Evolutionary conservation across 2,888 invertebrate species (phyloP), one percentile per base, ranked within the genome.

Genomic region (Conchocele bisecta): DNA sequence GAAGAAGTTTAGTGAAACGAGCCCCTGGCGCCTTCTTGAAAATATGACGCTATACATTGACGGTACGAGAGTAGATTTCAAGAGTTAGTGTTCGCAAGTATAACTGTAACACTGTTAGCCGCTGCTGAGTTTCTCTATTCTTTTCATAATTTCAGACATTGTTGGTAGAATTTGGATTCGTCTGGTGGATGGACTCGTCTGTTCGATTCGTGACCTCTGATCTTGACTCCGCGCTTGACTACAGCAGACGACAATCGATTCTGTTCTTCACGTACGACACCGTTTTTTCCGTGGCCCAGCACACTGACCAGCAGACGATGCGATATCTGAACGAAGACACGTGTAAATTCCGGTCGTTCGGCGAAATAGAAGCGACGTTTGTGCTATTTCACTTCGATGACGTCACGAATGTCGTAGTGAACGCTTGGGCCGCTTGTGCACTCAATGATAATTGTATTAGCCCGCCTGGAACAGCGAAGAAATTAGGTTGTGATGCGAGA

Each of bases 171-270:
- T 73, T 37, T 37, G 67, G 64, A 6, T 77, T 72, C 65, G 76
- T 77, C 2, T 77, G 76, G 76, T 77, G 76, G 76, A 67, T 67
- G 66, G 76, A 77, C 41, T 60, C 68, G n/a, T 77, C 76, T 0
- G 76, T 70, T 3, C 44, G 76, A 28, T 69, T 69, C 37, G 15
- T 56, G 6, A 60, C 63, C 0, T 22, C 26, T 15, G 59, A 77
- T 5, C 53, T 77, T 3, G 73, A 77, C 50, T 7, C 35, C 20
- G 69, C 73, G 6, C 29, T 77, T 3, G 28, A 44, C 0, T 77
- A 73, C 46, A 70, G 73, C 28, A 28, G 17, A 22, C 51, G 64
- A 3, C 61, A 77, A 17, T 66, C 66, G 4, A 51, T 70, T 9
- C 48, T 77, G 1, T 69, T 77, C 22, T 73, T 77, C 22, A 73